Percentiles rank a stretch among this genome's conserved stretches.
Conservation (phyloP, 92 coral and sea anemone genomes). For the Epizoanthus stellaris region DNA sequence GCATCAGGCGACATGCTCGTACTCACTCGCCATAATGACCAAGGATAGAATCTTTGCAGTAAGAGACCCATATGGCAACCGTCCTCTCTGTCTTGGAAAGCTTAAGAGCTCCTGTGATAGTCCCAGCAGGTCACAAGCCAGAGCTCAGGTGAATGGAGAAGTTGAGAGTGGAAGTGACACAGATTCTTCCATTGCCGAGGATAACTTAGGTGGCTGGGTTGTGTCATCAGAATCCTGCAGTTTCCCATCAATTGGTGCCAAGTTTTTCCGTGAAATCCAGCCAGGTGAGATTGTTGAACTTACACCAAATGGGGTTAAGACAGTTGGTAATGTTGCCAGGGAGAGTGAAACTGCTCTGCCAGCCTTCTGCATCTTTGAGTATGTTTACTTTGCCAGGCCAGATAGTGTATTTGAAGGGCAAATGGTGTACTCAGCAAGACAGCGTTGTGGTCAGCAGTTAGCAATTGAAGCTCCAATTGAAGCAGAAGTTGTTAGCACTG, state of each 20-base stretch:
- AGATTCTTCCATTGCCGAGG: constrained; percentile 46
- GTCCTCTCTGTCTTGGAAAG: constrained; percentile 94
- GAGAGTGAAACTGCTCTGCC: constrained; percentile 63
- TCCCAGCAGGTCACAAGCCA: constrained; percentile 47
- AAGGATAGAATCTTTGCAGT: constrained; percentile 88
- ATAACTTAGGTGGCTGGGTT: constrained; percentile 85
- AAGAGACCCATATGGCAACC: constrained; percentile 95
- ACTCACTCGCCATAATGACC: constrained; percentile 93
- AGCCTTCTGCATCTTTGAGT: constrained; percentile 96
- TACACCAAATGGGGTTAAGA: constrained; percentile 80
- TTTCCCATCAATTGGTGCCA: constrained; percentile 96
- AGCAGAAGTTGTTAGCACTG: constrained; percentile 97
- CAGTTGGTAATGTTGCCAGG: constrained; percentile 70
- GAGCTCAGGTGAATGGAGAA: constrained; percentile 38
- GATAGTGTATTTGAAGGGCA: constrained; percentile 97
- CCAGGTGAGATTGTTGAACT: constrained; percentile 95
- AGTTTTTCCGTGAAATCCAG: constrained; percentile 76
- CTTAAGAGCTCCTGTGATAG: constrained; percentile 66
- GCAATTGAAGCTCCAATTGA: constrained; percentile 91
- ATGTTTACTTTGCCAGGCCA: constrained; percentile 96
- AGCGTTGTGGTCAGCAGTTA: constrained; percentile 86
- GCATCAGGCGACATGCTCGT: constrained; percentile 82
- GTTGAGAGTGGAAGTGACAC: constrained; percentile 47
- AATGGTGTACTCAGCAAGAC: constrained; percentile 92
- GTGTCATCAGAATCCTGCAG: constrained; percentile 94